phyloP scores from a whole-genome alignment of 92 coral and sea anemone species.

The Zoanthus sansibaricus region DNA sequence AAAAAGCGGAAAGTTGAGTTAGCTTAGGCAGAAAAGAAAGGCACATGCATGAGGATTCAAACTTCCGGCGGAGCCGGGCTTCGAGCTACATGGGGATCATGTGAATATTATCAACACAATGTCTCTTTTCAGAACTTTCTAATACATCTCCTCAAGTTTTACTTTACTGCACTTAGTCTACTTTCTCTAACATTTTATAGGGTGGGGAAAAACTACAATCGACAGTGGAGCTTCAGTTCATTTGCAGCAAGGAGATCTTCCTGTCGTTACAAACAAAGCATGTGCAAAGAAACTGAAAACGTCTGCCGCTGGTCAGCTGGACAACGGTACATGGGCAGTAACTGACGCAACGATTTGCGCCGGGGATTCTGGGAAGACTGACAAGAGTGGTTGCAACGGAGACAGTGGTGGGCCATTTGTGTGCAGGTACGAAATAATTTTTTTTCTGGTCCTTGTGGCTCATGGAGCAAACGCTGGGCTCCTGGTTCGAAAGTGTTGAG shows the following conservation, averaged over 20 bases:
- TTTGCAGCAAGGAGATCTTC: slow-evolving; percentile 59
- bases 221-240: slow-evolving; percentile 34
- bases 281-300: slow-evolving; percentile 52
- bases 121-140: too few relatives aligned
- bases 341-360: slow-evolving; percentile 61
- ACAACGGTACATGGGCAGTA: slow-evolving; percentile 61
- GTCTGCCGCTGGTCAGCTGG: slow-evolving; percentile 49
- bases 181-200: not conserved
- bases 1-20: too few relatives aligned
- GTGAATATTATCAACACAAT: too few relatives aligned
- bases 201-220: slow-evolving; percentile 58
- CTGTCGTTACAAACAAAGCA: slow-evolving; percentile 58
- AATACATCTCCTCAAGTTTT: too few relatives aligned
- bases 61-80: too few relatives aligned
- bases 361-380: slow-evolving; percentile 62
- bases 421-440: slow-evolving; percentile 34
- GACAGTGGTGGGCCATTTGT: slow-evolving; percentile 70
- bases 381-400: slow-evolving; percentile 58
- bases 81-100: too few relatives aligned
- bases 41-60: too few relatives aligned
- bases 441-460: not conserved
- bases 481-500: too few relatives aligned
- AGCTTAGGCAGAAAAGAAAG: too few relatives aligned
- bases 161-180: not conserved
- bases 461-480: too few relatives aligned